Conservation (phyloP, 2,888 invertebrate genomes). For the Clepsis dumicolana region DNA sequence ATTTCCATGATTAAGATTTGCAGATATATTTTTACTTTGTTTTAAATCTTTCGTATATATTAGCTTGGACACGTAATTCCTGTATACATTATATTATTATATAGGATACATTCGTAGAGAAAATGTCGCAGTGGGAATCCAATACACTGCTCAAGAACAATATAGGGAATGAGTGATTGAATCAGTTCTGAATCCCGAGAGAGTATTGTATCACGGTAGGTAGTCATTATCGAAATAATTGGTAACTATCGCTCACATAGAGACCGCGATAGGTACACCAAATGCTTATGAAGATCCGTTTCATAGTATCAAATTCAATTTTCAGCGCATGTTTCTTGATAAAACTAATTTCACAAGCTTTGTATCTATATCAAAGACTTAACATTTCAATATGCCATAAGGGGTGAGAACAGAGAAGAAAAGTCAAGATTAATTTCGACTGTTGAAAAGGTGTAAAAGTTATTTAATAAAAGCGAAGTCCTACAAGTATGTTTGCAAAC, state of each 20-base stretch:
- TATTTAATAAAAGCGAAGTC: constrained; percentile 32
- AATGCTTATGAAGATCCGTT: not conserved
- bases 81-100: not conserved
- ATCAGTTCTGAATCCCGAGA: constrained; percentile 32
- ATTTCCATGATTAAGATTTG: not conserved
- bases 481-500: constrained; percentile 18
- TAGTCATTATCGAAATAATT: constrained; percentile 21
- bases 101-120: not conserved
- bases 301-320: not conserved
- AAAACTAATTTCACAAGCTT: not conserved
- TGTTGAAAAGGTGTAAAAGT: constrained; percentile 25
- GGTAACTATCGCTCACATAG: not conserved
- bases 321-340: not conserved
- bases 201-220: constrained; percentile 24
- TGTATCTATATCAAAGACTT: not conserved
- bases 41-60: not conserved
- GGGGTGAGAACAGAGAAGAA: no score
- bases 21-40: not conserved
- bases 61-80: not conserved
- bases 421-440: constrained; percentile 9
- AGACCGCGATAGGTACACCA: not conserved
- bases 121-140: constrained; percentile 21
- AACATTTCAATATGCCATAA: constrained; percentile 3
- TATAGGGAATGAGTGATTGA: constrained; percentile 19
- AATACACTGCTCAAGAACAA: constrained; percentile 28